A percentile compares a stretch with the other conserved stretches of the same genome.
phyloP scores from a whole-genome alignment of 2,113 vertebrate genomes.

The Sinocyclocheilus anophthalmus region DNA sequence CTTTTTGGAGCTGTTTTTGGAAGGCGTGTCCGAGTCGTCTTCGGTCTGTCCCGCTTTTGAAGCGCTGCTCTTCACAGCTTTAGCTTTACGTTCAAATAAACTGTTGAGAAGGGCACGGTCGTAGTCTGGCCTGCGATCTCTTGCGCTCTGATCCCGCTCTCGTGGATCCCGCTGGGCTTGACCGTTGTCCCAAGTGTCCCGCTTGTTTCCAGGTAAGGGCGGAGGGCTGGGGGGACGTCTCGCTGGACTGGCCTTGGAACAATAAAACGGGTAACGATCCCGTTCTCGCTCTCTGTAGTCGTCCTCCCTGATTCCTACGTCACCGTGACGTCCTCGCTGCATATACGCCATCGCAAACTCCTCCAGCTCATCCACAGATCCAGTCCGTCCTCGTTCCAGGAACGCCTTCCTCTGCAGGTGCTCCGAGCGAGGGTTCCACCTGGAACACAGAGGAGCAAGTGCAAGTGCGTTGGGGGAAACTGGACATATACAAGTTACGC shows the following conservation, averaged over 20 bases:
- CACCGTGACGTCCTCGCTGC: constrained; percentile 65
- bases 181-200: constrained; percentile 77
- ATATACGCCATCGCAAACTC: constrained; percentile 86
- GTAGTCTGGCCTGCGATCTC: constrained; percentile 76
- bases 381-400: constrained; percentile 78
- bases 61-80: constrained; percentile 57
- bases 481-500: no score
- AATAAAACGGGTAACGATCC: constrained; percentile 28
- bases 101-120: constrained; percentile 83
- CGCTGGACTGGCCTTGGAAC: constrained; percentile 62
- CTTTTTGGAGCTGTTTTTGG: constrained; percentile 81
- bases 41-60: constrained; percentile 44
- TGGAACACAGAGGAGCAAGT: constrained; percentile 54
- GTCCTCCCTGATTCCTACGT: constrained; percentile 68
- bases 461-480: no score
- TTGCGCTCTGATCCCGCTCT: constrained; percentile 11
- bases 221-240: constrained; percentile 78
- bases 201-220: constrained; percentile 78
- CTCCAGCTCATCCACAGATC: constrained; percentile 92
- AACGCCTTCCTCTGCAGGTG: constrained; percentile 90
- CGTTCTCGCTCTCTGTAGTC: constrained; percentile 62
- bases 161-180: constrained; percentile 25
- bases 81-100: constrained; percentile 84
- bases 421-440: constrained; percentile 92
- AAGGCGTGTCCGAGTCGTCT: constrained; percentile 82